Evolutionary conservation across 2,797 vertebrate species (phyloP).

Genomic region (Phalanger gymnotis): DNA sequence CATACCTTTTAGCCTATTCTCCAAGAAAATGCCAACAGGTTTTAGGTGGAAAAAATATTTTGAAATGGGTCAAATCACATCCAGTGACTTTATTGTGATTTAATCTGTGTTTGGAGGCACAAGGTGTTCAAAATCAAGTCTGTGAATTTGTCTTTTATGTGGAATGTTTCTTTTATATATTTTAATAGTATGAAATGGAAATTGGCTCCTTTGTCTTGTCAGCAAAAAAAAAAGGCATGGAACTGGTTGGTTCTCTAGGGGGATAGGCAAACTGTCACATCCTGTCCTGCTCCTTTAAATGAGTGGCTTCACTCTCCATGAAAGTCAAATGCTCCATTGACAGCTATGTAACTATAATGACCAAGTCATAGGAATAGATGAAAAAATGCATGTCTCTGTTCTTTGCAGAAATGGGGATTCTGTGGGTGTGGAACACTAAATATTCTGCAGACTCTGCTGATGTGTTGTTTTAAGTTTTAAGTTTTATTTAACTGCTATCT

Average conservation of each 20-base stretch:
- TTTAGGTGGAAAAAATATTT: slow-evolving; percentile 54
- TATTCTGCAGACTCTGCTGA: not conserved
- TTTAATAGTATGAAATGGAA: slow-evolving; percentile 54
- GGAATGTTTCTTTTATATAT: slow-evolving; percentile 55
- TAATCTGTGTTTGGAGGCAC: slow-evolving; percentile 51
- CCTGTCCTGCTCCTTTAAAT: slow-evolving; percentile 21
- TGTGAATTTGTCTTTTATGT: slow-evolving; percentile 16
- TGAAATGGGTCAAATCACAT: slow-evolving; percentile 66
- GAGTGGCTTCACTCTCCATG: slow-evolving; percentile 19
- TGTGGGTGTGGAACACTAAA: not conserved
- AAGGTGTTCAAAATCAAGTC: slow-evolving; percentile 49
- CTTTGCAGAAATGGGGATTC: not conserved
- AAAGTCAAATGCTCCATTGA: not conserved
- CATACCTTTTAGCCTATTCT: slow-evolving; percentile 28
- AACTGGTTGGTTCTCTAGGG: slow-evolving; percentile 20
- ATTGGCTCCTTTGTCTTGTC: slow-evolving; percentile 20
- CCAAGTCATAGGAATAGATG: not conserved
- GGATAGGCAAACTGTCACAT: slow-evolving; percentile 14
- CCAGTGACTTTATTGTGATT: slow-evolving; percentile 59
- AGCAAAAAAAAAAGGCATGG: slow-evolving; percentile 55
- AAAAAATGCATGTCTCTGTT: not conserved
- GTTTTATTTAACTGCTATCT: not conserved
- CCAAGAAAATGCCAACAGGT: slow-evolving; percentile 28
- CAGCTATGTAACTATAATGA: not conserved
- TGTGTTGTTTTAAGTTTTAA: not conserved